Conservation (phyloP, 1,140 invertebrate genomes). For the Nasonia longicornis region DNA sequence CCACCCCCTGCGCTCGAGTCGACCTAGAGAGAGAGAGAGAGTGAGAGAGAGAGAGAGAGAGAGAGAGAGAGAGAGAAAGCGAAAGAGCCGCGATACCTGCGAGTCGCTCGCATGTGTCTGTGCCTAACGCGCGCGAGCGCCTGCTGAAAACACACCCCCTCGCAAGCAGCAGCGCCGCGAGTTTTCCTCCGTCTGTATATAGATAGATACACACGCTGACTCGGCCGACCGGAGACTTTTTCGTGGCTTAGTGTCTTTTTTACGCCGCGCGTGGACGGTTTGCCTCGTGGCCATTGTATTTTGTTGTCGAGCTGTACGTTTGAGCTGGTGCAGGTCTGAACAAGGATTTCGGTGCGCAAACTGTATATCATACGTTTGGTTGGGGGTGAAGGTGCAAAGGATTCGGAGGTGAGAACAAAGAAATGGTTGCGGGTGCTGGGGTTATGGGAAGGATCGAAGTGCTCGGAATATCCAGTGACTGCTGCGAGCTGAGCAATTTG, state of each 20-base stretch:
- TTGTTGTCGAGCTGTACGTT: not conserved
- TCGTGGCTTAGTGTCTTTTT: constrained; percentile 11
- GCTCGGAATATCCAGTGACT: not conserved
- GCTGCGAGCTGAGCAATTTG: not conserved
- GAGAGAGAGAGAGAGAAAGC: too few species aligned
- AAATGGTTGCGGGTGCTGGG: not conserved
- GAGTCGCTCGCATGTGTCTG: not conserved
- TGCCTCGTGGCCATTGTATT: not conserved
- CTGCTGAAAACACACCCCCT: not conserved
- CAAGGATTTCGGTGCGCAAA: too few species aligned
- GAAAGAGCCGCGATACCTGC: not conserved
- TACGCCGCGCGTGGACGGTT: constrained; percentile 5
- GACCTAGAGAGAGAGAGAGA: not conserved
- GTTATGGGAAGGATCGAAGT: not conserved
- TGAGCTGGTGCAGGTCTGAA: too few species aligned
- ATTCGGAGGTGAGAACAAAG: not conserved
- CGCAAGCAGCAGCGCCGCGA: too few species aligned
- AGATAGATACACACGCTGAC: not conserved
- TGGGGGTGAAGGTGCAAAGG: too few species aligned
- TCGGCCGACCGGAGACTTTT: not conserved
- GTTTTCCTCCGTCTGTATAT: too few species aligned
- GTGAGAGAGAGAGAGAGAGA: not conserved
- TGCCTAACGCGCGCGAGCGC: not conserved
- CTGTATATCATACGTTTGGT: too few species aligned
- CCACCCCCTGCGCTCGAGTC: constrained; percentile 3